Evolutionary conservation across 2,113 vertebrate genomes (phyloP).

Genomic region (Telmatochromis brachygnathus): DNA sequence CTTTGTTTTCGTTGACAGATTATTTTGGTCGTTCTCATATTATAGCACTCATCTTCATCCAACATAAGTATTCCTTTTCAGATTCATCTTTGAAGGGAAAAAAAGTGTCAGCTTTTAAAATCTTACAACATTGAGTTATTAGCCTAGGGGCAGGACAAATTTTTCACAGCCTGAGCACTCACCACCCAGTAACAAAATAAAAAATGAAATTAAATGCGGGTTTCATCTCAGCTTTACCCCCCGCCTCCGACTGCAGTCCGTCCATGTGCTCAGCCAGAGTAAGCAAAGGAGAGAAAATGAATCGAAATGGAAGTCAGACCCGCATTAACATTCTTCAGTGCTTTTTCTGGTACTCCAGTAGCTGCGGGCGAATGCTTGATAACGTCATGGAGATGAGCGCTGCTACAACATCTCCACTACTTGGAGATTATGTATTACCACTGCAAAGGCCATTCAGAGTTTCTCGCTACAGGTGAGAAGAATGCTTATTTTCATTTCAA

Average conservation of each 20-base stretch:
- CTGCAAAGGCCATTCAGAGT: constrained; percentile 9
- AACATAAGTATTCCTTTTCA: background rate
- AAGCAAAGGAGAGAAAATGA: background rate
- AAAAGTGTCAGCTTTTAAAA: background rate
- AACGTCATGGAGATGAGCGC: constrained; percentile 32
- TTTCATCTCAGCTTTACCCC: constrained; percentile 1
- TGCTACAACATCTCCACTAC: constrained; percentile 1
- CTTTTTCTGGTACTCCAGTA: background rate
- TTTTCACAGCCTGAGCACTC: background rate
- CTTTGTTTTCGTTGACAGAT: background rate
- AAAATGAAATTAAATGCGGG: background rate
- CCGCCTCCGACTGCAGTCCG: background rate
- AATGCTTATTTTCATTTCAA: constrained; percentile 10
- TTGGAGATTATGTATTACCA: constrained; percentile 1
- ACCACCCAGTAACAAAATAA: background rate
- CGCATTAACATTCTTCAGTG: constrained; percentile 33
- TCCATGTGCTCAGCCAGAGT: constrained; percentile 1
- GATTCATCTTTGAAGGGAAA: background rate
- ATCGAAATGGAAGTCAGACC: constrained; percentile 31
- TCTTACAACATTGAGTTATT: background rate
- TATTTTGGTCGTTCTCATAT: background rate
- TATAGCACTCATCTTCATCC: background rate
- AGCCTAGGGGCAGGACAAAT: background rate
- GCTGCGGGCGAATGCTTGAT: constrained; percentile 37
- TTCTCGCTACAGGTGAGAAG: background rate